A percentile compares a stretch with the other conserved stretches of the same genome.
Conservation (phyloP, 1,140 invertebrate species). For the Olivierus martensii region DNA sequence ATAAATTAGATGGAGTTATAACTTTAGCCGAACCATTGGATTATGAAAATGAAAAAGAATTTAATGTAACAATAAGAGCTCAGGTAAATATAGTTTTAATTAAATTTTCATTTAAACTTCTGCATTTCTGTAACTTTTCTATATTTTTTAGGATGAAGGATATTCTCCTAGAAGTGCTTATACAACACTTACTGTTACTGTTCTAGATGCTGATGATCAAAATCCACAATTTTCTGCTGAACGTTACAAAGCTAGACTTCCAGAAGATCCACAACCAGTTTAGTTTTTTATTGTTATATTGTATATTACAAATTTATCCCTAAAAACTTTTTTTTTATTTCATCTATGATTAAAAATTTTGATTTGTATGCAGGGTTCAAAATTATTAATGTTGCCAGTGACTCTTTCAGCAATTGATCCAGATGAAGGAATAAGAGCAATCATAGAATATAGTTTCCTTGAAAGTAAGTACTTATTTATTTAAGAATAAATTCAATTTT, state of each 20-base stretch:
- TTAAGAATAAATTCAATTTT: too few species aligned
- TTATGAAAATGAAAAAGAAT: constrained; percentile 63
- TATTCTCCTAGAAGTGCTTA: constrained; percentile 56
- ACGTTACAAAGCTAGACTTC: constrained; percentile 56
- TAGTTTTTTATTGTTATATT: constrained; percentile 9
- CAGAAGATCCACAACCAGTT: constrained; percentile 44
- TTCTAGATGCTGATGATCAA: constrained; percentile 84
- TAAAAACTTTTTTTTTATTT: too few species aligned
- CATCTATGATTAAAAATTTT: background rate
- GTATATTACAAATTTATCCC: background rate
- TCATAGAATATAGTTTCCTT: constrained; percentile 49
- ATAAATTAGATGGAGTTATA: constrained; percentile 69
- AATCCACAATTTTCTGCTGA: constrained; percentile 66
- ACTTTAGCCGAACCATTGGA: constrained; percentile 65
- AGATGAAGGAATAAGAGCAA: constrained; percentile 60
- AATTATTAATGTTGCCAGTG: constrained; percentile 41
- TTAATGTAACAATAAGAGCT: constrained; percentile 59
- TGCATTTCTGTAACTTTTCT: background rate
- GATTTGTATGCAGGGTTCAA: constrained; percentile 39
- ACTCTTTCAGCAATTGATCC: constrained; percentile 57
- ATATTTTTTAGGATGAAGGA: constrained; percentile 51
- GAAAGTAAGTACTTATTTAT: constrained; percentile 28
- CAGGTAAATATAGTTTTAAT: too few species aligned
- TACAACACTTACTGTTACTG: constrained; percentile 56
- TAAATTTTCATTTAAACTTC: too few species aligned